These are phyloP conservation scores for Macroramphosus scolopax DNA, from an alignment of 2,797 vertebrate genomes.

Conservation along the genomic window DNA sequence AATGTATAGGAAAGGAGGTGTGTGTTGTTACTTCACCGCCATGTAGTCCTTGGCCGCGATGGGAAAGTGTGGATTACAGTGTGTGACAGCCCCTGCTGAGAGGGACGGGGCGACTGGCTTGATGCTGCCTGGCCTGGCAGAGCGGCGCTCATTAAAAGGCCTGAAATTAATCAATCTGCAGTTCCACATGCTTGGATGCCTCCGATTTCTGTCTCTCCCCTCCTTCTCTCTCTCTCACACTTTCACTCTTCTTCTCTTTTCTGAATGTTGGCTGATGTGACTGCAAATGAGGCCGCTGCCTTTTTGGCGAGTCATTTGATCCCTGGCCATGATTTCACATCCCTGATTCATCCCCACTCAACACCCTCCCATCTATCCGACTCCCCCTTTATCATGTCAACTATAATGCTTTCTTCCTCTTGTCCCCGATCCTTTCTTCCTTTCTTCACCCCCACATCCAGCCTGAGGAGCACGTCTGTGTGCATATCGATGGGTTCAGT, in stretches of 20 bases:
- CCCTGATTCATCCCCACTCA: conserved; percentile 38
- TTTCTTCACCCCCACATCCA: conserved; percentile 19
- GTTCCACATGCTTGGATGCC: conserved; percentile 53
- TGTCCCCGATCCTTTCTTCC: conserved; percentile 18
- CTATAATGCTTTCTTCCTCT: conserved; percentile 36
- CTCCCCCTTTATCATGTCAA: conserved; percentile 29
- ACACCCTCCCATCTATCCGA: conserved; percentile 21
- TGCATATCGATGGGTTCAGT: conserved; percentile 57
- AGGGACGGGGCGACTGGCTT: conserved; percentile 50
- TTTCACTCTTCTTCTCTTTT: too few species aligned
- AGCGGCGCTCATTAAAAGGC: conserved; percentile 60
- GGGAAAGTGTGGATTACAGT: conserved; percentile 43
- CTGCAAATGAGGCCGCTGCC: conserved; percentile 41
- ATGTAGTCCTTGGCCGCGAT: conserved; percentile 33
- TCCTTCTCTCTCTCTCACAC: conserved; percentile 7
- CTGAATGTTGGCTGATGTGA: conserved; percentile 43
- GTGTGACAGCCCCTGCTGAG: conserved; percentile 54
- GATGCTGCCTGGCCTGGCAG: conserved; percentile 54
- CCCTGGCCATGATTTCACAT: conserved; percentile 33
- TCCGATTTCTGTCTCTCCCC: conserved; percentile 28
- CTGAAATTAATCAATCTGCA: conserved; percentile 69
- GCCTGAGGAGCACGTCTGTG: conserved; percentile 33
- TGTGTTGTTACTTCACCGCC: conserved; percentile 25
- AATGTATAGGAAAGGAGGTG: conserved; percentile 19
- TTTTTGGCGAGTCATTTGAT: conserved; percentile 48